phyloP scores from a whole-genome alignment of 2,888 invertebrate genomes.

The Cosmorhoe ocellata region DNA sequence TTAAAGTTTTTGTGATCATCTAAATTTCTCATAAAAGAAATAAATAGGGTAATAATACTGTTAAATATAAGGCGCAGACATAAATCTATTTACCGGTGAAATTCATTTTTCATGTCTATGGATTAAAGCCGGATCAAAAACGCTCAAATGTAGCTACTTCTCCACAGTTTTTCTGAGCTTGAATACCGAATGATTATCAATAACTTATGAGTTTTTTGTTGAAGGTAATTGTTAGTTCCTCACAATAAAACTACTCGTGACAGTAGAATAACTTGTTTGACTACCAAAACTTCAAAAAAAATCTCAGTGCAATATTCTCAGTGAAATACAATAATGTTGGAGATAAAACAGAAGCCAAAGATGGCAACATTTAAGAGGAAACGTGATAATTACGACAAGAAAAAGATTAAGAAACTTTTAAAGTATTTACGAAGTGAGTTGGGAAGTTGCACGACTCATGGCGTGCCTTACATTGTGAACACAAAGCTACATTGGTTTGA shows the following conservation, averaged over 20 bases:
- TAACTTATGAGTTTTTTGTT: neutral
- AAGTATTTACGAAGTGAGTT: constrained; percentile 62
- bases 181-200: neutral
- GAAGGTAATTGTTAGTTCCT: neutral
- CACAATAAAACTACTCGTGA: constrained; percentile 3
- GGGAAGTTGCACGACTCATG: constrained; percentile 61
- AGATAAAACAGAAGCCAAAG: constrained; percentile 45
- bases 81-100: neutral
- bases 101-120: too few relatives aligned
- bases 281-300: neutral
- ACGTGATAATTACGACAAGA: constrained; percentile 52
- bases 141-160: too few relatives aligned
- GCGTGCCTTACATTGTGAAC: constrained; percentile 61
- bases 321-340: constrained; percentile 40
- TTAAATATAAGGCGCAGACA: too few relatives aligned
- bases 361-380: constrained; percentile 52
- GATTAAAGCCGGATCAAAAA: neutral
- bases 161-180: neutral
- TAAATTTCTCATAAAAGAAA: neutral
- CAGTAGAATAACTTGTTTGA: neutral
- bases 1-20: neutral
- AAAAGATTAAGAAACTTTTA: constrained; percentile 51
- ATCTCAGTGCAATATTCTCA: neutral
- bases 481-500: constrained; percentile 61
- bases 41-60: too few relatives aligned